Evolutionary conservation across 2,797 vertebrate genomes (phyloP), one percentile per base, ranked within the genome.

Genomic region (Glossophaga mutica): DNA sequence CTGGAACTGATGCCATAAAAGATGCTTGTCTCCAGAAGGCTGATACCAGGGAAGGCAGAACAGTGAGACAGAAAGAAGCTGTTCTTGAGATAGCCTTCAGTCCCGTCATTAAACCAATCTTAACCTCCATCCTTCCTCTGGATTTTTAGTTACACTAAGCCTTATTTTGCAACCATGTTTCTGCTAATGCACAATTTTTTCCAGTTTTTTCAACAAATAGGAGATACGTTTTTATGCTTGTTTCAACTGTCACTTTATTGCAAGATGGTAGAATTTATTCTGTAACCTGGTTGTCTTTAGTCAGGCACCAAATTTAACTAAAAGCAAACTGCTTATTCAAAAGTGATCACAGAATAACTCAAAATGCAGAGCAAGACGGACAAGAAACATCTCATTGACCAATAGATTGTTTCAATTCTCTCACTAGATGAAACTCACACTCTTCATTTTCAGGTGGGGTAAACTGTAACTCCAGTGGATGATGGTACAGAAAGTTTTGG

Each of bases 401-500:
- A 89, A 90, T 0, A 94, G 74, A 67, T n/a, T 59, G 34, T 65
- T 74, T 93, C 89, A 50, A 46, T 87, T 90, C 50, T 96, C 32
- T 84, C 46, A 92, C 10, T 84, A 87, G 65, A 62, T 48, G 39
- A 85, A 94, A 90, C 29, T 48, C n/a, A 78, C 82, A 67, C 24
- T 89, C 81, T 89, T 89, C 48, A 87, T 55, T 81, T 88, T 71
- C 86, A 85, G 57, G 67, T 87, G 68, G 94, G 65, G 32, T 87
- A 34, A 65, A 86, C 9, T 93, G n/a, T 86, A 85, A 93, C 87
- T 76, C 94, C 68, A 92, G 50, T 10, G 88, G 85, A 92, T 1
- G 87, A 22, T 2, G 84, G 70, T 24, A 93, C 22, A 90, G 88
- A 96, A 94, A 91, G 88, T 74, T 95, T 97, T 97, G 97, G 92